Base-by-base conservation (phyloP, 1,140 invertebrate species). In the Lethrus apterus region DNA sequence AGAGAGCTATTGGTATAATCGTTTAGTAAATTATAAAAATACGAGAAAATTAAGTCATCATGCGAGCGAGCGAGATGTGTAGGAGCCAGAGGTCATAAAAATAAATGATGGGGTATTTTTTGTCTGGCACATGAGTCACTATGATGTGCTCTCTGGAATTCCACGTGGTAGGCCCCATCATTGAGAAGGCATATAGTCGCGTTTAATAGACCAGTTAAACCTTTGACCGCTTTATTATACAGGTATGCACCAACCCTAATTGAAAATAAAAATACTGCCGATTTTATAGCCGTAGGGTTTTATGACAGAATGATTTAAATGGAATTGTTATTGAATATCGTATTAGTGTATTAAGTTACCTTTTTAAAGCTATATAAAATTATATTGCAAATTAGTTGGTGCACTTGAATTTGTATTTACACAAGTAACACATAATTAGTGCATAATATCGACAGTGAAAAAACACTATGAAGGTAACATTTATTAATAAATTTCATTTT, bases 111-210 rank as follows among this genome's bases (percentile, higher is more conserved):
- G 20, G 35, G 18, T 38, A 38, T n/a, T 20, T 21, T 19, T 38
- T 38, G 20, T 38, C 24, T 34, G 15, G 10, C 15, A 32, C 15
- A 38, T 38, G 35, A 38, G 18, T 38, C 35, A 38, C 35, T 21
- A 38, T 3, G 20, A 21, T 10, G 18, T 38, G 35, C n/a, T n/a
- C n/a, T n/a, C n/a, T n/a, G 19, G 48, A 44, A 50, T 50, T 35
- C 46, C 46, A 48, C 41, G 48, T 50, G 48, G 48, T 50, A 42
- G 48, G 41, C 41, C 41, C 21, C 34, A 34, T 34, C 32, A 34
- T 34, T 17, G 34, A 19, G 34, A 32, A 38, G 30, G n/a, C n/a
- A 48, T 48, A 48, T 48, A 38, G 30, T 32, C 42, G 26, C 44
- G 29, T 17, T 38, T 48, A 48, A 48, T 42, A 24, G 46, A 48